A percentile compares a stretch with the other conserved stretches of the same genome.
Conservation (phyloP, 2,888 invertebrate genomes). For the Drosophila setosimentum region DNA sequence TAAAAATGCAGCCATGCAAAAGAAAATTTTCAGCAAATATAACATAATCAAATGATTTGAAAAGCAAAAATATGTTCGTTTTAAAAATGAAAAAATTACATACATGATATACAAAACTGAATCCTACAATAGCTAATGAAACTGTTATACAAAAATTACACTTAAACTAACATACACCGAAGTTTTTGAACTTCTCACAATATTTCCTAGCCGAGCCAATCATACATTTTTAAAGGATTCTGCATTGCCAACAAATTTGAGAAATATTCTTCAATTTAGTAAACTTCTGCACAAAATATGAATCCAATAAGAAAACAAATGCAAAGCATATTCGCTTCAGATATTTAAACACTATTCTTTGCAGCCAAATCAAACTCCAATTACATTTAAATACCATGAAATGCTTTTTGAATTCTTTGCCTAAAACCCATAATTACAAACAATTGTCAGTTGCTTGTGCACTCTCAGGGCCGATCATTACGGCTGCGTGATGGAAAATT, state of each 20-base stretch:
- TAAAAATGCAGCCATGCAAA: background rate
- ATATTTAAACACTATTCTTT: constrained; percentile 54
- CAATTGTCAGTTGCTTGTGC: constrained; percentile 66
- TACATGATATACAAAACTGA: background rate
- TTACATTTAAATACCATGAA: constrained; percentile 79
- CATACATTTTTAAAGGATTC: constrained; percentile 5
- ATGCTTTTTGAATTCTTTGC: constrained; percentile 68
- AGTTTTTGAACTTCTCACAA: constrained; percentile 10
- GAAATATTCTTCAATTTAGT: constrained; percentile 33
- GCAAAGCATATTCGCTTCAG: constrained; percentile 3
- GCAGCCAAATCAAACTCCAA: constrained; percentile 58
- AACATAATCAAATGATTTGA: background rate
- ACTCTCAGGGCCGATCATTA: constrained; percentile 63
- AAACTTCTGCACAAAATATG: background rate
- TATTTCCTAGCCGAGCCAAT: background rate
- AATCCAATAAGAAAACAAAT: constrained; percentile 15
- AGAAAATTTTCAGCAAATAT: background rate
- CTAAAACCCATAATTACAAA: constrained; percentile 57
- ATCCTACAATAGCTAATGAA: background rate
- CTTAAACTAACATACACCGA: background rate
- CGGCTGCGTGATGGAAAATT: constrained; percentile 59
- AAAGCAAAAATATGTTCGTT: background rate
- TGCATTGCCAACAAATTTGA: constrained; percentile 26
- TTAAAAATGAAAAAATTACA: accelerated
- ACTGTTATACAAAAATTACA: background rate